These are phyloP conservation scores for Cephus spinipes DNA, from an alignment of 2,888 invertebrate genomes.

Conservation along the genomic window DNA sequence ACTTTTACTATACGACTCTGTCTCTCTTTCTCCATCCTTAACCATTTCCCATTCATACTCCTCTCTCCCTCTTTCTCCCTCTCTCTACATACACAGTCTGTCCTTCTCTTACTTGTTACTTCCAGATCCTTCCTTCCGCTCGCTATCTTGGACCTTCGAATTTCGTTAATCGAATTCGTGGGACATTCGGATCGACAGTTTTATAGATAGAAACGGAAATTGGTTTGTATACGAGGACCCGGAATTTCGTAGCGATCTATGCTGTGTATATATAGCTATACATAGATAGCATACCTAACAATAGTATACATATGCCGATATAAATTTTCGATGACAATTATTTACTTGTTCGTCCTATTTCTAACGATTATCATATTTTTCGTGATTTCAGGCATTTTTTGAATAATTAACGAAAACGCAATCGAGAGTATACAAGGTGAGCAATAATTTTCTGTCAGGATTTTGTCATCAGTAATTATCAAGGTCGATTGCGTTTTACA, in stretches of 20 bases:
- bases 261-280: not conserved
- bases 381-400: not conserved
- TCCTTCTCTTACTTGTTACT: no score
- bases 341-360: not conserved
- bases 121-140: not conserved
- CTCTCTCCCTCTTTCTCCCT: not conserved
- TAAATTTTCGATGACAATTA: not conserved
- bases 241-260: no score
- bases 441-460: not conserved
- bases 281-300: not conserved
- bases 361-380: not conserved
- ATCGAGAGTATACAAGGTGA: not conserved
- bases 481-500: not conserved
- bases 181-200: no score
- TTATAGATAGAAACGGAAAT: no score
- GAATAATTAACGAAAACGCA: not conserved
- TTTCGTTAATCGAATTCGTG: not conserved
- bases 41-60: no score
- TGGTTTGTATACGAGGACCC: no score
- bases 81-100: not conserved
- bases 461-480: not conserved
- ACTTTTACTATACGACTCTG: no score
- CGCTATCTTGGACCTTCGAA: not conserved
- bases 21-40: not conserved
- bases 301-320: not conserved